phyloP scores from a whole-genome alignment of 2,888 invertebrate species.

The Drosophila melanosoma region DNA sequence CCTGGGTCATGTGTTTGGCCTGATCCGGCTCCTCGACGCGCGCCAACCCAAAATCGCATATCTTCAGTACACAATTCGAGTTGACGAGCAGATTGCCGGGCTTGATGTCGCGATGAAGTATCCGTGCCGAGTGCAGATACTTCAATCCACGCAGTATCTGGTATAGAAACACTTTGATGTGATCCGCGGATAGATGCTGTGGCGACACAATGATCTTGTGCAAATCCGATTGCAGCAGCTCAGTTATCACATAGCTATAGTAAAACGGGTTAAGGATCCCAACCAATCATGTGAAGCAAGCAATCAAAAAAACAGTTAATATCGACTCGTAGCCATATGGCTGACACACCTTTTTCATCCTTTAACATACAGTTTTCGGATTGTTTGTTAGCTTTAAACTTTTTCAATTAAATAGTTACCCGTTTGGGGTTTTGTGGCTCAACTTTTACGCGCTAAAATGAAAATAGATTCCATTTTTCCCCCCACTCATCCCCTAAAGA shows the following conservation, averaged over 20 bases:
- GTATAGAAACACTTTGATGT: slow-evolving; percentile 99
- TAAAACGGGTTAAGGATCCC: slow-evolving; percentile 41
- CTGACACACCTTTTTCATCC: too few relatives aligned
- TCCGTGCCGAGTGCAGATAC: slow-evolving; percentile 99
- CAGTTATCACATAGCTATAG: slow-evolving; percentile 98
- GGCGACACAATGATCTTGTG: slow-evolving; percentile 99
- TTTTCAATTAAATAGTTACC: slow-evolving; percentile 69
- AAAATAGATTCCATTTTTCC: slow-evolving; percentile 35
- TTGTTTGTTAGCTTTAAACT: slow-evolving; percentile 62
- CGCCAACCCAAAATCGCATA: slow-evolving; percentile 99
- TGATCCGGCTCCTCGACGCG: slow-evolving; percentile 98
- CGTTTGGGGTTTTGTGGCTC: slow-evolving; percentile 16
- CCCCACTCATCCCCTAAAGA: slow-evolving; percentile 19
- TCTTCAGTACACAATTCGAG: slow-evolving; percentile 99
- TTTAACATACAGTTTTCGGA: slow-evolving; percentile 14
- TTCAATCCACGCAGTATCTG: slow-evolving; percentile 99
- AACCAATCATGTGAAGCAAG: too few relatives aligned
- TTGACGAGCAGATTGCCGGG: slow-evolving; percentile 99
- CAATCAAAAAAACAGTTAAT: background rate
- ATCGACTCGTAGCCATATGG: background rate
- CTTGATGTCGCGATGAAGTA: slow-evolving; percentile 99
- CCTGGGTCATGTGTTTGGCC: slow-evolving; percentile 98
- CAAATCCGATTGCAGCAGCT: slow-evolving; percentile 99
- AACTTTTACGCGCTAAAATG: slow-evolving; percentile 40
- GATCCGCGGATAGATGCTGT: slow-evolving; percentile 99